Evolutionary conservation across 1,140 invertebrate species (phyloP).

Genomic region (Leptopilina boulardi): DNA sequence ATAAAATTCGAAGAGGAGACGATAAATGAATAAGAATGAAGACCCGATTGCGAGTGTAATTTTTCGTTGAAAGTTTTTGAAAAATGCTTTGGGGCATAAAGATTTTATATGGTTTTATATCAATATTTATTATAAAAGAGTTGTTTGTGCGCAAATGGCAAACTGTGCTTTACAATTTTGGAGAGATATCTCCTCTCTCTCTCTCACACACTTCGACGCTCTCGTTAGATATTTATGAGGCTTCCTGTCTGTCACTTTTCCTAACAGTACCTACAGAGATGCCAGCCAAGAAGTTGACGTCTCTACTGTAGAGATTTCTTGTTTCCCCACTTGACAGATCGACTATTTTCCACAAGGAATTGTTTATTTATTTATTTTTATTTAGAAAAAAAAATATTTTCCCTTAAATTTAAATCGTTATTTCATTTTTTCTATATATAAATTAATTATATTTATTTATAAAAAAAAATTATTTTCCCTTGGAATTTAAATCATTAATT

Average conservation of each 20-base stretch:
- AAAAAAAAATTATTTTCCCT: too few relatives aligned
- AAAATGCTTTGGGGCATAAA: not conserved
- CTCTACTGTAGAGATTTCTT: constrained; percentile 22
- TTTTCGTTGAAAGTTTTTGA: not conserved
- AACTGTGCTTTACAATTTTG: not conserved
- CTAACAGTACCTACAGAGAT: constrained; percentile 8
- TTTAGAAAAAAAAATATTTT: not conserved
- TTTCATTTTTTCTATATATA: too few relatives aligned
- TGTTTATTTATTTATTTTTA: too few relatives aligned
- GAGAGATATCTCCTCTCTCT: not conserved
- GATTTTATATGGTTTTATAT: constrained; percentile 14
- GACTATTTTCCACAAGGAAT: not conserved
- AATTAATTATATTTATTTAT: too few relatives aligned
- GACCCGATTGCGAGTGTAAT: not conserved
- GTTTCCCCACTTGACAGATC: constrained; percentile 24
- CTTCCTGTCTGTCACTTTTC: constrained; percentile 22
- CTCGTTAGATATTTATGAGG: constrained; percentile 25
- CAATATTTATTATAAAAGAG: not conserved
- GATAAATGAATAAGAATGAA: constrained; percentile 27
- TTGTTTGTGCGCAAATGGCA: constrained; percentile 16
- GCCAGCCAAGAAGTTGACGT: constrained; percentile 31
- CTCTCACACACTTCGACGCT: not conserved
- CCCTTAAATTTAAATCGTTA: not conserved
- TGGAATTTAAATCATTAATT: too few relatives aligned
- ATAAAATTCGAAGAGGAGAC: not conserved